Evolutionary conservation across 2,888 invertebrate genomes (phyloP).

Genomic region (Stenodera caucasica): DNA sequence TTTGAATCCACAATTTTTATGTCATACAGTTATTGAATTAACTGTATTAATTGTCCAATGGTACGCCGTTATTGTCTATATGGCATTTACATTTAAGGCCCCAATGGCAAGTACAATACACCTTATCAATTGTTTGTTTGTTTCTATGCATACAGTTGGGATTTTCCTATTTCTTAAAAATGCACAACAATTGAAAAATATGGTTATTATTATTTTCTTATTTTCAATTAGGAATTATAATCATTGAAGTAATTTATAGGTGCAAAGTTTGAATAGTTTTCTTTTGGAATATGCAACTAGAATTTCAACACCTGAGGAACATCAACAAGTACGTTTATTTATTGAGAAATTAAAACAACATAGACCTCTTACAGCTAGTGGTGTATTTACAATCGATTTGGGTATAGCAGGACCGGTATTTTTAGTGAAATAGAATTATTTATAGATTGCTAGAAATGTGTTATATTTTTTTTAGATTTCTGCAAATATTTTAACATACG

Average conservation of each 20-base stretch:
- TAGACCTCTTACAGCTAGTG: slow-evolving; percentile 50
- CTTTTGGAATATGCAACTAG: slow-evolving; percentile 52
- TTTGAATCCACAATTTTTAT: slow-evolving; percentile 50
- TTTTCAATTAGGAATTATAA: slow-evolving; percentile 11
- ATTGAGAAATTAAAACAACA: slow-evolving; percentile 51
- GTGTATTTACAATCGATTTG: slow-evolving; percentile 52
- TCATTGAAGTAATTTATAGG: slow-evolving; percentile 38
- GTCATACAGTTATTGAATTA: slow-evolving; percentile 49
- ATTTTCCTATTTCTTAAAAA: slow-evolving; percentile 49
- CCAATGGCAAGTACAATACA: slow-evolving; percentile 45
- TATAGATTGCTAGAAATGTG: neutral
- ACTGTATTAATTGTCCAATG: slow-evolving; percentile 50
- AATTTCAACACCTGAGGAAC: slow-evolving; percentile 46
- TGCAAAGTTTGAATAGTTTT: slow-evolving; percentile 47
- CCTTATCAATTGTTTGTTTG: slow-evolving; percentile 49
- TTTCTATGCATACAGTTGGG: slow-evolving; percentile 47
- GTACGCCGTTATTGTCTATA: slow-evolving; percentile 52
- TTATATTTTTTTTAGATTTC: slow-evolving; percentile 48
- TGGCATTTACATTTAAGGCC: slow-evolving; percentile 46
- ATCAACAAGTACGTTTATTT: slow-evolving; percentile 53
- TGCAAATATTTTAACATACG: slow-evolving; percentile 53
- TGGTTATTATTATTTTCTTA: slow-evolving; percentile 44
- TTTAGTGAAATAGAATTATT: slow-evolving; percentile 19
- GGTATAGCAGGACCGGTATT: slow-evolving; percentile 52
- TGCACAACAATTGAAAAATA: slow-evolving; percentile 49